A percentile compares a stretch with the other conserved stretches of the same genome.
phyloP scores from a whole-genome alignment of 1,140 invertebrate species.

The Platorchestia sp. region DNA sequence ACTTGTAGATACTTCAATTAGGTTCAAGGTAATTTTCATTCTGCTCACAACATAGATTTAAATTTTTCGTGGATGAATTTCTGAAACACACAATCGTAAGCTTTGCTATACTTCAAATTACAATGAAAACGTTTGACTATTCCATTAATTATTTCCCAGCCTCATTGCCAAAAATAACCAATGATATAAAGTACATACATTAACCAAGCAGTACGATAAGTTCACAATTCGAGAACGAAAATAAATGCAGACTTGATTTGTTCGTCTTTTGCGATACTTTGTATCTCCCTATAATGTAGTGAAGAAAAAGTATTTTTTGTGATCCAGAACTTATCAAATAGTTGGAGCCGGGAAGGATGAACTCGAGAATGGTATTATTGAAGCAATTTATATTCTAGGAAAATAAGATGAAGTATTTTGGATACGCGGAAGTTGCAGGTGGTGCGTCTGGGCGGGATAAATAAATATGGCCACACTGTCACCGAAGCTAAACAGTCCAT shows the following conservation, averaged over 20 bases:
- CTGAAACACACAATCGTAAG: too few species aligned
- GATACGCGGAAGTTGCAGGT: background rate
- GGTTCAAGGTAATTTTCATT: background rate
- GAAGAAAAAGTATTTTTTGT: background rate
- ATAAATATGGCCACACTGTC: slow-evolving; percentile 16
- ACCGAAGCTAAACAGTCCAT: slow-evolving; percentile 38
- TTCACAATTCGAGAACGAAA: too few species aligned
- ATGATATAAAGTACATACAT: too few species aligned
- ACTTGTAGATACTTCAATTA: background rate
- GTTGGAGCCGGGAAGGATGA: background rate
- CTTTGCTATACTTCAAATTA: background rate
- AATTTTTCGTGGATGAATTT: too few species aligned
- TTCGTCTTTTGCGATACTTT: background rate
- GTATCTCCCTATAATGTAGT: background rate
- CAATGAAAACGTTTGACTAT: background rate
- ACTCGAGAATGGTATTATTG: background rate
- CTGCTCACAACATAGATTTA: background rate
- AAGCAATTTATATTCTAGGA: background rate
- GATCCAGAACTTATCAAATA: background rate
- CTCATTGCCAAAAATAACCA: background rate
- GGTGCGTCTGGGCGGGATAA: slow-evolving; percentile 19
- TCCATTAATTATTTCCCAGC: background rate
- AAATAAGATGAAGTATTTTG: background rate
- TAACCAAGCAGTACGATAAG: too few species aligned
- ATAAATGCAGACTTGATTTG: too few species aligned